Evolutionary conservation across 2,888 invertebrate species (phyloP).

Genomic region (Eumerus sabulonum): DNA sequence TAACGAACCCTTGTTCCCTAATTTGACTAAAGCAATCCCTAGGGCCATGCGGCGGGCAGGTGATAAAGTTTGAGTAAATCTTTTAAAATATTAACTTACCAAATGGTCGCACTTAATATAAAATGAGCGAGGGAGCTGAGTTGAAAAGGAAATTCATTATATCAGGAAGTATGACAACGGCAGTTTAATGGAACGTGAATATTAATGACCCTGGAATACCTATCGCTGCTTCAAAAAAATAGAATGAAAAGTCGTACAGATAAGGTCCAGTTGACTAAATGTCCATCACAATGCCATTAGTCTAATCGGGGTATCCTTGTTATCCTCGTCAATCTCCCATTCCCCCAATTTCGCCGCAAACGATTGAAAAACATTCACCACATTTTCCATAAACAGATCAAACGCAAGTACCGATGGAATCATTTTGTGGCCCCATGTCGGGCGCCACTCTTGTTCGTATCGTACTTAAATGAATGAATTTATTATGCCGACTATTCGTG

Average conservation of each 20-base stretch:
- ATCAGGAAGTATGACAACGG: no score
- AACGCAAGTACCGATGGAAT: background rate
- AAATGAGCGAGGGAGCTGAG: no score
- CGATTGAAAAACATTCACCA: constrained; percentile 49
- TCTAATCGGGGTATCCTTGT: background rate
- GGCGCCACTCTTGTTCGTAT: no score
- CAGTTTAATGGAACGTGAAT: no score
- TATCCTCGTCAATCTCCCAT: background rate
- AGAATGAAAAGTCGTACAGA: no score
- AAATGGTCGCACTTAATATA: constrained; percentile 37
- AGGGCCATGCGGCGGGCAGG: background rate
- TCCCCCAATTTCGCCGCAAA: no score
- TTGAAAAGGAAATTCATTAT: no score
- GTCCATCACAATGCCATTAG: no score
- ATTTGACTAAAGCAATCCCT: constrained; percentile 22
- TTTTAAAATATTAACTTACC: constrained; percentile 22
- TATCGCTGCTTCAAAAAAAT: no score
- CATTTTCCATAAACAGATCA: constrained; percentile 45
- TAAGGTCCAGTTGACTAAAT: no score
- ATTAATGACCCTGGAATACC: no score
- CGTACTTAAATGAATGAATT: constrained; percentile 34
- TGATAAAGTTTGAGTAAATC: background rate
- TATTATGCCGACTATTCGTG: constrained; percentile 19
- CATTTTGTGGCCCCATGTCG: constrained; percentile 13
- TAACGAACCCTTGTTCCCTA: constrained; percentile 23